These are phyloP conservation scores for Kobus ellipsiprymnus DNA, from an alignment of 2,113 vertebrate genomes.

Conservation along the genomic window DNA sequence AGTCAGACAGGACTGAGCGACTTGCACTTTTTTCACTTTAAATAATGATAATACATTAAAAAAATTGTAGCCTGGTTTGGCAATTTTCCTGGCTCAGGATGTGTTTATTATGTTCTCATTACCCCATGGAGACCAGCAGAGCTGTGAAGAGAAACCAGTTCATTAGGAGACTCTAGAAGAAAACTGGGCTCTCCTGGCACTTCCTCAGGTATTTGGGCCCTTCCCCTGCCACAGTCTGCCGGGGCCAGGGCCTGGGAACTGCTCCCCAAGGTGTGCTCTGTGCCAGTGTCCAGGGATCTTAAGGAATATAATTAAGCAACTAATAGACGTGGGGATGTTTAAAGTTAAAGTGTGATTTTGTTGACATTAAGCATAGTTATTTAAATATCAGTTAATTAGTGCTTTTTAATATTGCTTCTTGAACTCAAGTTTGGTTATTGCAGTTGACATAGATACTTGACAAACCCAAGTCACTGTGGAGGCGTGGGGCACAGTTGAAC, in stretches of 20 bases:
- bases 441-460: constrained; percentile 46
- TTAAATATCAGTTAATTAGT: constrained; percentile 62
- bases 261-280: constrained; percentile 14
- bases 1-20: neutral
- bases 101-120: constrained; percentile 48
- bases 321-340: constrained; percentile 24
- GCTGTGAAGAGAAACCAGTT: constrained; percentile 41
- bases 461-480: constrained; percentile 41
- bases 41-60: neutral
- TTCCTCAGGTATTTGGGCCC: neutral
- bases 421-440: constrained; percentile 47
- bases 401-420: constrained; percentile 54
- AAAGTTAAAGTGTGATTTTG: constrained; percentile 9
- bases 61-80: constrained; percentile 44
- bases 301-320: constrained; percentile 66
- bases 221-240: neutral
- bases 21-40: neutral
- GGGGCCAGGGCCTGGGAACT: neutral
- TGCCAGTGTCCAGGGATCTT: constrained; percentile 40
- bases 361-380: constrained; percentile 50
- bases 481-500: constrained; percentile 3
- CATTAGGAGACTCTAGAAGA: constrained; percentile 37
- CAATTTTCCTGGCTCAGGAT: constrained; percentile 35
- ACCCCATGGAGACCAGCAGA: constrained; percentile 33
- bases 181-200: neutral